Base-by-base conservation (phyloP, 64 coral and sea anemone species). In the Pocillopora verrucosa region DNA sequence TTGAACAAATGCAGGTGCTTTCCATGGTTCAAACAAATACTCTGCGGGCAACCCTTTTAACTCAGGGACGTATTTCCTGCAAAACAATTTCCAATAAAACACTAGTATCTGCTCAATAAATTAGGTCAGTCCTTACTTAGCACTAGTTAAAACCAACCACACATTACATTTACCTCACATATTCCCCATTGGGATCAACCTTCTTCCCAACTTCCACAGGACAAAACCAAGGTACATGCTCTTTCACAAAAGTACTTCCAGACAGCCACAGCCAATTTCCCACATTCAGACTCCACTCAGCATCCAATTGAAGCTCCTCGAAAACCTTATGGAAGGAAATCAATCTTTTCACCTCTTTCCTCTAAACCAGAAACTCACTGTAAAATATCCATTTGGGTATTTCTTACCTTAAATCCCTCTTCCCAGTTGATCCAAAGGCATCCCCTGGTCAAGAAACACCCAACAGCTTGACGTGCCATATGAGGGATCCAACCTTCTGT, bases 361-460 rank as follows among this genome's bases (percentile, higher is more conserved):
- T 36, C 73, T 36, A 3, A 34, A 9, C 14, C 58, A 45, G 10
- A 36, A 56, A 22, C 20, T 14, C 17, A 38, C 76, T 79, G 5
- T 51, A 51, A 3, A 7, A 51, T 51, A 51, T 51, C 9, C 1
- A 79, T 17, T 77, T 26, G 20, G 0, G 4, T 10, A 1, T 70
- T 60, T 60, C 73, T 74, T 85, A 85, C 96, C 90, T 98, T 98
- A 14, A 88, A 90, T 72, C 96, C 96, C 68, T 98, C 96, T 74
- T 98, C 96, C 96, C 96, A 98, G 78, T 78, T 95, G 51, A 98
- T 79, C 96, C 96, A 98, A 15, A 98, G 88, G 78, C 96, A 98
- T 17, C 96, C 96, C 69, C 93, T 78, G 5, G 97, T 99, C 77
- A 99, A 87, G 65, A 99, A 99, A 73, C 97, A 95, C 17, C 93